phyloP scores from a whole-genome alignment of 2,888 invertebrate genomes.

The Chrysolina oricalcia region DNA sequence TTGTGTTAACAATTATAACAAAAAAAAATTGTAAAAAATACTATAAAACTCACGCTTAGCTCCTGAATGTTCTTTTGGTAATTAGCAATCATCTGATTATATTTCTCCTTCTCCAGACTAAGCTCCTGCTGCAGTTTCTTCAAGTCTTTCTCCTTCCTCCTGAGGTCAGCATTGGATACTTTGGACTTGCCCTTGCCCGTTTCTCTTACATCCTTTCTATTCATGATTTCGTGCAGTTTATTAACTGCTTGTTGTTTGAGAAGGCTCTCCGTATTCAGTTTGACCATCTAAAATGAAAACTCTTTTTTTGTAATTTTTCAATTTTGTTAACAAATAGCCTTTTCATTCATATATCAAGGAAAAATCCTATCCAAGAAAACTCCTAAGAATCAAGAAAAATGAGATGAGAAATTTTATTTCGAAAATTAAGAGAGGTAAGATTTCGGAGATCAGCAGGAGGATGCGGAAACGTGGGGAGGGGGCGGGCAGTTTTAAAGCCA shows the following conservation, averaged over 20 bases:
- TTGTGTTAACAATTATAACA: no score
- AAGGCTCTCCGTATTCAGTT: conserved; percentile 89
- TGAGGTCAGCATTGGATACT: conserved; percentile 84
- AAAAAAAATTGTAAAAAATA: no score
- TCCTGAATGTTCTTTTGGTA: conserved; percentile 92
- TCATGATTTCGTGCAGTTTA: conserved; percentile 97
- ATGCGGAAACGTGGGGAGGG: no score
- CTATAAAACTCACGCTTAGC: conserved; percentile 69
- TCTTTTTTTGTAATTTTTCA: background rate
- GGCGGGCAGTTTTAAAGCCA: no score
- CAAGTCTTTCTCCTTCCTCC: conserved; percentile 95
- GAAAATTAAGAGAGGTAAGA: no score
- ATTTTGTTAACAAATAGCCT: no score
- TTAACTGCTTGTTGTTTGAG: conserved; percentile 96
- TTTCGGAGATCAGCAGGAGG: no score
- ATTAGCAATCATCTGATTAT: conserved; percentile 88
- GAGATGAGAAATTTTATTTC: no score
- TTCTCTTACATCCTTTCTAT: conserved; percentile 87
- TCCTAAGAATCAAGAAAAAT: no score
- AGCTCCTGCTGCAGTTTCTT: conserved; percentile 95
- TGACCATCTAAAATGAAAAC: conserved; percentile 73
- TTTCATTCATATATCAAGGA: no score
- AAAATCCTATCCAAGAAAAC: no score
- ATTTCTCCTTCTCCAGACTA: conserved; percentile 95
- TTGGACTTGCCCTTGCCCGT: conserved; percentile 81